These are phyloP conservation scores for Porites lutea DNA, from an alignment of 64 coral and sea anemone species.

Conservation along the genomic window DNA sequence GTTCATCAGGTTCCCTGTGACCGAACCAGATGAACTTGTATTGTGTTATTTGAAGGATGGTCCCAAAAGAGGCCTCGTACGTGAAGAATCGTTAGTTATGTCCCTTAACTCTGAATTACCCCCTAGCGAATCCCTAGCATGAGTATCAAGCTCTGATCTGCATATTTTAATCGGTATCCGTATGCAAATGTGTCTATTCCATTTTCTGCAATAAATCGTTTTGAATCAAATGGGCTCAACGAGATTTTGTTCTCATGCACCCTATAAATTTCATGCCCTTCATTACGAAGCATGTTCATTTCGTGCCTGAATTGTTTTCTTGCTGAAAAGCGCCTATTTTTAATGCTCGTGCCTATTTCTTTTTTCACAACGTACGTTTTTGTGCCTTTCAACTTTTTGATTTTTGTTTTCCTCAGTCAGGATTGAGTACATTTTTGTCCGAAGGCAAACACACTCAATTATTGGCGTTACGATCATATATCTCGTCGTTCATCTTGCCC, in stretches of 20 bases:
- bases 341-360: not conserved
- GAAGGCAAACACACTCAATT: not conserved
- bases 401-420: not conserved
- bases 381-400: not conserved
- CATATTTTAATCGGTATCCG: not conserved
- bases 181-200: not conserved
- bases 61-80: not conserved
- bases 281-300: slow-evolving; percentile 10
- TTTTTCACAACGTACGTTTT: not conserved
- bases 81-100: not conserved
- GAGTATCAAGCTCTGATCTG: not conserved
- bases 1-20: not conserved
- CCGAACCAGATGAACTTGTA: slow-evolving; percentile 40
- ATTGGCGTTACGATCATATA: not conserved
- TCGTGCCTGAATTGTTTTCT: not conserved
- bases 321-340: not conserved
- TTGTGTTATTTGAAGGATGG: slow-evolving; percentile 19
- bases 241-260: not conserved
- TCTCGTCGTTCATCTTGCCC: slow-evolving; percentile 30
- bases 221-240: not conserved
- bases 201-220: not conserved
- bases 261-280: not conserved
- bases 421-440: slow-evolving; percentile 42
- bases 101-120: not conserved
- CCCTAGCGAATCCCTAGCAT: too few species aligned